Evolutionary conservation across 2,888 invertebrate species (phyloP).

Genomic region (Drosophila hamatofila): DNA sequence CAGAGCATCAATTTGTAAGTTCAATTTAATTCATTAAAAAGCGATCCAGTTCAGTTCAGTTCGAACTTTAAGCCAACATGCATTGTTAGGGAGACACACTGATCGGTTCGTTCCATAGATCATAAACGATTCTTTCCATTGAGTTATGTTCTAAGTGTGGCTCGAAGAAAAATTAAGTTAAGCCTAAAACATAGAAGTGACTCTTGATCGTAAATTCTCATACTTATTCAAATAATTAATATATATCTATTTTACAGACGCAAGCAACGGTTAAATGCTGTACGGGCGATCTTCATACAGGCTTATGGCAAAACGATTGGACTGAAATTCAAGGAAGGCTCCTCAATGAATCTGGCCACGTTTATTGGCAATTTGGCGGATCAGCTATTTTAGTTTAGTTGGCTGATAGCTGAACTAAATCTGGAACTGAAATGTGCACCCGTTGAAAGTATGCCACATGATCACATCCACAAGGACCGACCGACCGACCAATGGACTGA

Average conservation of each 20-base stretch:
- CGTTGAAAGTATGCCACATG: constrained; percentile 44
- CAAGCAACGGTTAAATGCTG: constrained; percentile 80
- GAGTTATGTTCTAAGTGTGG: too few relatives aligned
- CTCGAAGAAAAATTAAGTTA: too few relatives aligned
- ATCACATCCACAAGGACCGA: constrained; percentile 16
- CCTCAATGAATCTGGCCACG: constrained; percentile 79
- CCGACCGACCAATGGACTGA: constrained; percentile 26
- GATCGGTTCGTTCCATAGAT: too few relatives aligned
- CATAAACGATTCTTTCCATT: too few relatives aligned
- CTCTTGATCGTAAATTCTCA: too few relatives aligned
- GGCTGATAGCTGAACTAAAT: background rate
- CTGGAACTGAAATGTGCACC: constrained; percentile 22
- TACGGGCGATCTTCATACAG: constrained; percentile 82
- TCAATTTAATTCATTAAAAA: background rate
- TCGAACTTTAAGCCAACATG: too few relatives aligned
- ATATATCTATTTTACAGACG: constrained; percentile 75
- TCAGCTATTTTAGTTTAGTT: constrained; percentile 70
- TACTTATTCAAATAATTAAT: background rate
- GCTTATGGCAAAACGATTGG: constrained; percentile 83
- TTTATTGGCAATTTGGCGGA: constrained; percentile 81
- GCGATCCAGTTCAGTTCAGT: too few relatives aligned
- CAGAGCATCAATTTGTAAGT: constrained; percentile 67
- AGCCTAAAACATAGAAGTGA: too few relatives aligned
- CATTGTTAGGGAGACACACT: too few relatives aligned
- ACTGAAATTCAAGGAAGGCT: constrained; percentile 83